These are phyloP conservation scores for Pherbina coryleti DNA, from an alignment of 2,888 invertebrate genomes.

Conservation along the genomic window DNA sequence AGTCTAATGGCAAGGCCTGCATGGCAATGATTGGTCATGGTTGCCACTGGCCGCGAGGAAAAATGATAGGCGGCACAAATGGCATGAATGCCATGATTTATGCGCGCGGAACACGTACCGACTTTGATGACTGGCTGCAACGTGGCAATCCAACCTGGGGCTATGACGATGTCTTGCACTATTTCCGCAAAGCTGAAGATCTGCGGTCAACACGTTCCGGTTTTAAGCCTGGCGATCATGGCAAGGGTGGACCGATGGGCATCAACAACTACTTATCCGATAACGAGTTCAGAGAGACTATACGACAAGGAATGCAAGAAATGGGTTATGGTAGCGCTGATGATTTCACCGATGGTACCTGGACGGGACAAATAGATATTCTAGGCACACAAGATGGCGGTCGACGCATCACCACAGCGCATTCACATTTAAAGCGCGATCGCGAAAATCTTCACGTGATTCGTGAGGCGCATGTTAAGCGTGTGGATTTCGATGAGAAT, in stretches of 20 bases:
- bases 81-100: slow-evolving; percentile 78
- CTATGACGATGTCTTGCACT: slow-evolving; percentile 81
- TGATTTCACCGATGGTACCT: slow-evolving; percentile 85
- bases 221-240: slow-evolving; percentile 71
- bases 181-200: slow-evolving; percentile 84
- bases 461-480: slow-evolving; percentile 73
- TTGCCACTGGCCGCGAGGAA: slow-evolving; percentile 75
- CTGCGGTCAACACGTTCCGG: slow-evolving; percentile 71
- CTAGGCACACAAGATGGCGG: slow-evolving; percentile 89
- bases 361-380: slow-evolving; percentile 87
- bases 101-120: slow-evolving; percentile 75
- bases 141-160: slow-evolving; percentile 79
- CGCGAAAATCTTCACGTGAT: slow-evolving; percentile 74
- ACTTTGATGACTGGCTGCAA: slow-evolving; percentile 77
- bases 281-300: slow-evolving; percentile 77
- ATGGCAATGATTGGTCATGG: slow-evolving; percentile 65
- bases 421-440: slow-evolving; percentile 77
- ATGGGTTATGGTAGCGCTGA: slow-evolving; percentile 83
- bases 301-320: slow-evolving; percentile 84
- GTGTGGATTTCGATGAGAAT: slow-evolving; percentile 71
- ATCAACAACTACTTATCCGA: slow-evolving; percentile 77
- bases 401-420: slow-evolving; percentile 82
- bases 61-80: slow-evolving; percentile 78
- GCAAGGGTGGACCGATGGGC: slow-evolving; percentile 74
- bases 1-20: slow-evolving; percentile 66